Evolutionary conservation across 2,888 invertebrate species (phyloP).

Genomic region (Cetonia aurata): DNA sequence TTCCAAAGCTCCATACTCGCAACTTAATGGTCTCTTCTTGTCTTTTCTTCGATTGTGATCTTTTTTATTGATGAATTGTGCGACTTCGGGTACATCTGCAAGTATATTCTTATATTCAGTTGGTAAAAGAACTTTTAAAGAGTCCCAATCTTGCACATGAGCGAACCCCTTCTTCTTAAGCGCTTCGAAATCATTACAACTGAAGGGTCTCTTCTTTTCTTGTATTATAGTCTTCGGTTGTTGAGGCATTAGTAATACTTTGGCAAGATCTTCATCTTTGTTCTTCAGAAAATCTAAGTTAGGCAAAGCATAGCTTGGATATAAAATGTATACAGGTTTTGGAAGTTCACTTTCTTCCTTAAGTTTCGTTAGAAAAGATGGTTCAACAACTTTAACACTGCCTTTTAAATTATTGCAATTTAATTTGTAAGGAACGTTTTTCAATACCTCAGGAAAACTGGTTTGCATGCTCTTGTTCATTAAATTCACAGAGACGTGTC

Average conservation of each 20-base stretch:
- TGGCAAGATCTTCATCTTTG: conserved; percentile 65
- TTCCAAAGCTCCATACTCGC: conserved; percentile 70
- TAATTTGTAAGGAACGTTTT: conserved; percentile 58
- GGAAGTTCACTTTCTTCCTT: conserved; percentile 66
- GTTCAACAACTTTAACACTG: conserved; percentile 74
- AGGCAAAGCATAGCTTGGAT: conserved; percentile 91
- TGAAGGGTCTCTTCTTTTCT: conserved; percentile 75
- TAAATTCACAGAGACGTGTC: conserved; percentile 68
- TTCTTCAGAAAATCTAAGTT: conserved; percentile 84
- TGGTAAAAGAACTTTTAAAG: conserved; percentile 88
- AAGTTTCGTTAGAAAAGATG: conserved; percentile 78
- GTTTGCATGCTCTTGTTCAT: conserved; percentile 84
- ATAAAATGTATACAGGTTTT: conserved; percentile 89
- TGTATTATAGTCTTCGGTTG: conserved; percentile 65
- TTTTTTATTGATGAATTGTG: conserved; percentile 74
- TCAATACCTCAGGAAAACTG: conserved; percentile 67
- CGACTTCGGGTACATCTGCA: conserved; percentile 83
- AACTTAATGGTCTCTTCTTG: conserved; percentile 69
- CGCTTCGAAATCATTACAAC: conserved; percentile 85
- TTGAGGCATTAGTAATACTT: conserved; percentile 82
- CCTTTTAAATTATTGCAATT: conserved; percentile 60
- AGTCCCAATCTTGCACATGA: conserved; percentile 95
- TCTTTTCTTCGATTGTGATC: conserved; percentile 64
- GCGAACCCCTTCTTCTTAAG: conserved; percentile 83
- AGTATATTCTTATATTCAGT: conserved; percentile 84